Evolutionary conservation across 2,797 vertebrate genomes (phyloP).

Genomic region (Sparus aurata): DNA sequence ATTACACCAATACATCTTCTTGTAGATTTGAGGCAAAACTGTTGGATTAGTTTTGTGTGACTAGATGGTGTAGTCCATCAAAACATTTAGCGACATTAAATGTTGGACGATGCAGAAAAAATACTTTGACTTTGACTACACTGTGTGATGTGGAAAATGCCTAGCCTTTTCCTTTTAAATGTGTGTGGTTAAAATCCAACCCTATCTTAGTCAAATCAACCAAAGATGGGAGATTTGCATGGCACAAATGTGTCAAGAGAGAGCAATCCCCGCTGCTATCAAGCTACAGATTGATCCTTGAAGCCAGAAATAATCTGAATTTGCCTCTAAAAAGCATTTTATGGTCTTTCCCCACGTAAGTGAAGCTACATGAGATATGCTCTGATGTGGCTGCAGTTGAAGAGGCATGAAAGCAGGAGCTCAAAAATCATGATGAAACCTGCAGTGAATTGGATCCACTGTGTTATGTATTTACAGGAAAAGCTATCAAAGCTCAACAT

Average conservation of each 20-base stretch:
- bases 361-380: background rate
- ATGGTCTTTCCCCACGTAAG: background rate
- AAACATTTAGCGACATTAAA: background rate
- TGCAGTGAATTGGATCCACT: background rate
- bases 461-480: background rate
- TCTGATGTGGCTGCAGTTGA: background rate
- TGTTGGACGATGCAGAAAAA: background rate
- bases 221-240: background rate
- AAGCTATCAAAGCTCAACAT: too few species aligned
- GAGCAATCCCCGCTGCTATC: background rate
- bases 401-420: background rate
- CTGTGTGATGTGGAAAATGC: background rate
- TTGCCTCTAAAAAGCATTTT: background rate
- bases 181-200: background rate
- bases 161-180: background rate
- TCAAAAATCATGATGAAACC: background rate
- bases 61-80: background rate
- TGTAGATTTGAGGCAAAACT: background rate
- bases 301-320: background rate
- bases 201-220: background rate
- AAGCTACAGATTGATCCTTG: background rate
- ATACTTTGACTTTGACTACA: too few species aligned
- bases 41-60: background rate
- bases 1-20: slow-evolving; percentile 3
- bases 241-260: background rate